phyloP scores from a whole-genome alignment of 2,888 invertebrate genomes.

The Pomacea canaliculata region DNA sequence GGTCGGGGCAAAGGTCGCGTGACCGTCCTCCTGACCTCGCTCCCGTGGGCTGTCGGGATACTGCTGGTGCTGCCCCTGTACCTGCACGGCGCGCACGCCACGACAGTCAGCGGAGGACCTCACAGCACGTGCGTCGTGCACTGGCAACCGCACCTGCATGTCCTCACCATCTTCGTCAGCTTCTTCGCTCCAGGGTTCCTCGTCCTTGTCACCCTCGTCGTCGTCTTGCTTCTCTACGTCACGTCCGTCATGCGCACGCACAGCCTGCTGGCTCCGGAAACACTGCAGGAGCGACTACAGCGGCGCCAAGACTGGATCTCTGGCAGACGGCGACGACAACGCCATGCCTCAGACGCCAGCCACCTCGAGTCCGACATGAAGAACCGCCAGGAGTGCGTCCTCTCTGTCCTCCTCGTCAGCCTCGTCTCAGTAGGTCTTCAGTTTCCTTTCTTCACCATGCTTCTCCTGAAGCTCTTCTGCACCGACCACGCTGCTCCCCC shows the following conservation, averaged over 20 bases:
- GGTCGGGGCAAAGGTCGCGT: slow-evolving; percentile 16
- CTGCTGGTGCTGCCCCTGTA: slow-evolving; percentile 24
- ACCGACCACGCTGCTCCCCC: background rate
- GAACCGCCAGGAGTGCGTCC: slow-evolving; percentile 28
- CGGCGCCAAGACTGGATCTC: background rate
- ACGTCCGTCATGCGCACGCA: slow-evolving; percentile 25
- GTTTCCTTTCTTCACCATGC: slow-evolving; percentile 32
- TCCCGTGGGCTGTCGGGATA: slow-evolving; percentile 26
- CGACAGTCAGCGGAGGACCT: background rate
- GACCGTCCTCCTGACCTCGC: slow-evolving; percentile 21
- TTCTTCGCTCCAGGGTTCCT: slow-evolving; percentile 36
- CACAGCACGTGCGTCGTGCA: slow-evolving; percentile 29
- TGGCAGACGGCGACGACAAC: background rate
- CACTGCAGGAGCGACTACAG: background rate
- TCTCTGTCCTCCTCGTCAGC: slow-evolving; percentile 28
- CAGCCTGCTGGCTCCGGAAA: background rate
- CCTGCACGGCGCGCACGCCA: slow-evolving; percentile 21
- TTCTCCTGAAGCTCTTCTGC: slow-evolving; percentile 33
- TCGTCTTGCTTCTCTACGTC: slow-evolving; percentile 28
- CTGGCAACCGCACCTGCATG: slow-evolving; percentile 35
- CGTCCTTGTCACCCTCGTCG: slow-evolving; percentile 28
- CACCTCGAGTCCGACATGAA: slow-evolving; percentile 15
- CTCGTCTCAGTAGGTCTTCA: slow-evolving; percentile 30
- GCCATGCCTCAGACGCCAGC: background rate
- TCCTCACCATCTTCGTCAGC: slow-evolving; percentile 31